phyloP scores from a whole-genome alignment of 2,888 invertebrate genomes.

The Papilio gigon region DNA sequence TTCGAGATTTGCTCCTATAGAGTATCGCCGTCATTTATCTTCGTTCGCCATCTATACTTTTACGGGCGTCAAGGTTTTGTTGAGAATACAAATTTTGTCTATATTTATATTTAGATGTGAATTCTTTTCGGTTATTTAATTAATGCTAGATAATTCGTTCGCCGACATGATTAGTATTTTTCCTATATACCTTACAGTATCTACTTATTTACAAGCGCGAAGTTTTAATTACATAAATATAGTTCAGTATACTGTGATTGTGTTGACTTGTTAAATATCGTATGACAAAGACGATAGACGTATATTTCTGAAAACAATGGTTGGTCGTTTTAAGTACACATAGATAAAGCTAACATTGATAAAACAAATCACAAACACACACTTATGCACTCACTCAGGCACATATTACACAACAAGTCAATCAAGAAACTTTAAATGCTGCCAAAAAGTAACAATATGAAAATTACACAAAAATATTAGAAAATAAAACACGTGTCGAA shows the following conservation, averaged over 20 bases:
- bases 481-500: not conserved
- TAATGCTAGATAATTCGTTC: not conserved
- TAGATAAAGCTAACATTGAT: slow-evolving; percentile 20
- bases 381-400: not conserved
- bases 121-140: not conserved
- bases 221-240: not conserved
- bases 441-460: not conserved
- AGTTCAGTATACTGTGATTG: not conserved
- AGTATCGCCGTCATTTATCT: slow-evolving; percentile 40
- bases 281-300: not conserved
- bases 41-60: slow-evolving; percentile 24
- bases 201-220: no score
- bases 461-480: not conserved
- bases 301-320: slow-evolving; percentile 2
- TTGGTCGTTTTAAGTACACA: slow-evolving; percentile 3
- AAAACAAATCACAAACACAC: slow-evolving; percentile 4
- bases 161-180: not conserved
- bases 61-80: slow-evolving; percentile 4
- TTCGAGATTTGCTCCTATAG: slow-evolving; percentile 47
- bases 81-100: not conserved
- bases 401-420: not conserved
- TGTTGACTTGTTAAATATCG: slow-evolving; percentile 5
- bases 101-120: not conserved
- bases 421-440: not conserved
- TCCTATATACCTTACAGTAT: no score